These are phyloP conservation scores for Siderastrea radians DNA, from an alignment of 92 coral and sea anemone species.

Conservation along the genomic window DNA sequence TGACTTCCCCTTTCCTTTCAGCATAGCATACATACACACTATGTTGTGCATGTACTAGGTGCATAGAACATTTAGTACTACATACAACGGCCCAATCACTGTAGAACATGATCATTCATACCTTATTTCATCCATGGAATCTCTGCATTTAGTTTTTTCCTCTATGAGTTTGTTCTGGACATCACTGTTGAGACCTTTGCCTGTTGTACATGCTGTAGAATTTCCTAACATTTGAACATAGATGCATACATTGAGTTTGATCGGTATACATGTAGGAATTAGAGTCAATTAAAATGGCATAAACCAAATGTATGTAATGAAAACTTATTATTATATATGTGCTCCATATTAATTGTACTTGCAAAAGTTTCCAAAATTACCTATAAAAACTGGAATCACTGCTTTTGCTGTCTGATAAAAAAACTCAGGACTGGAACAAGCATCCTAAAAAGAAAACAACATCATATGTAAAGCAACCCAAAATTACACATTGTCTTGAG, in stretches of 20 bases:
- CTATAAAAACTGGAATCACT: slow-evolving; percentile 72
- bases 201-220: background rate
- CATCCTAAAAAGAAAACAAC: slow-evolving; percentile 40
- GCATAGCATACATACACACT: too few species aligned
- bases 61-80: background rate
- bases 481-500: too few species aligned
- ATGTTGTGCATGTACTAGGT: too few species aligned
- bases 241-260: too few species aligned
- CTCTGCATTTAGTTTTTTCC: background rate
- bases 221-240: background rate
- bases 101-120: background rate
- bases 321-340: too few species aligned
- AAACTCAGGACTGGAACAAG: slow-evolving; percentile 60
- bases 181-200: too few species aligned
- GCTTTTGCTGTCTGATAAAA: slow-evolving; percentile 65
- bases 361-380: slow-evolving; percentile 2
- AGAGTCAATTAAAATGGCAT: too few species aligned
- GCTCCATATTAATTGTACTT: too few species aligned
- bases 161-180: background rate
- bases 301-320: too few species aligned
- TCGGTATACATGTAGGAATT: too few species aligned
- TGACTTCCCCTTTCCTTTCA: too few species aligned
- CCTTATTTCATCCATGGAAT: slow-evolving; percentile 7
- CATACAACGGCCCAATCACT: background rate
- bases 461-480: background rate